Percentiles rank a stretch among this genome's conserved stretches.
These are phyloP conservation scores for Otolemur garnettii DNA, from an alignment of 2,113 vertebrate genomes.

Conservation along the genomic window DNA sequence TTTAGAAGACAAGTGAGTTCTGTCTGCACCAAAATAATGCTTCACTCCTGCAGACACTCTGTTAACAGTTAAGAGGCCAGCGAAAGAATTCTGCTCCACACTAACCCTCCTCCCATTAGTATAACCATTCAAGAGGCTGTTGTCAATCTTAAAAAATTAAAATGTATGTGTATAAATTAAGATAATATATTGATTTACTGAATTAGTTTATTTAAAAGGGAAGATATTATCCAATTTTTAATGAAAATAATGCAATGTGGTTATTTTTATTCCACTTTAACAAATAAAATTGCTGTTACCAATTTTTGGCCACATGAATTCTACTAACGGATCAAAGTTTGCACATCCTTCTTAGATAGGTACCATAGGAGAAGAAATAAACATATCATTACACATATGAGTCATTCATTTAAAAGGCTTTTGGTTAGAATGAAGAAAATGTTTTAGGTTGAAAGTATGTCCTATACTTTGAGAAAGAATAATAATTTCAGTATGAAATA, in stretches of 20 bases:
- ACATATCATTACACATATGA: slow-evolving; percentile 49
- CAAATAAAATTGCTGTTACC: not conserved
- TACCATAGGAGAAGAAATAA: not conserved
- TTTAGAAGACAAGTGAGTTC: slow-evolving; percentile 54
- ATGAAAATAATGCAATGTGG: not conserved
- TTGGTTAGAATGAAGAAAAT: slow-evolving; percentile 21
- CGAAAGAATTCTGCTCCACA: not conserved
- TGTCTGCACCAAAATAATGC: not conserved
- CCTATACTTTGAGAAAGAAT: slow-evolving; percentile 65
- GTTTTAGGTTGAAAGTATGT: not conserved
- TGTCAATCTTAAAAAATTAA: not conserved
- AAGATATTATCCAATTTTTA: not conserved
- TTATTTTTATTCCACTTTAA: not conserved
- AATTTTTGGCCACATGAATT: not conserved
- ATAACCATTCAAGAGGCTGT: not conserved
- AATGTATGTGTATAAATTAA: no score
- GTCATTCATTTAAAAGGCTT: slow-evolving; percentile 18
- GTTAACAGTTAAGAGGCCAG: not conserved
- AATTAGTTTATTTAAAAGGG: not conserved
- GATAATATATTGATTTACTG: not conserved
- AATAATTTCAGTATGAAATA: slow-evolving; percentile 69
- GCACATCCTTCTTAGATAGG: not conserved
- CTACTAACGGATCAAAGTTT: not conserved
- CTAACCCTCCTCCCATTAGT: fast-evolving
- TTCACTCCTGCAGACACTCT: not conserved